A percentile compares a stretch with the other conserved stretches of the same genome.
These are phyloP conservation scores for Martes flavigula DNA, from an alignment of 2,797 vertebrate genomes.

Conservation along the genomic window DNA sequence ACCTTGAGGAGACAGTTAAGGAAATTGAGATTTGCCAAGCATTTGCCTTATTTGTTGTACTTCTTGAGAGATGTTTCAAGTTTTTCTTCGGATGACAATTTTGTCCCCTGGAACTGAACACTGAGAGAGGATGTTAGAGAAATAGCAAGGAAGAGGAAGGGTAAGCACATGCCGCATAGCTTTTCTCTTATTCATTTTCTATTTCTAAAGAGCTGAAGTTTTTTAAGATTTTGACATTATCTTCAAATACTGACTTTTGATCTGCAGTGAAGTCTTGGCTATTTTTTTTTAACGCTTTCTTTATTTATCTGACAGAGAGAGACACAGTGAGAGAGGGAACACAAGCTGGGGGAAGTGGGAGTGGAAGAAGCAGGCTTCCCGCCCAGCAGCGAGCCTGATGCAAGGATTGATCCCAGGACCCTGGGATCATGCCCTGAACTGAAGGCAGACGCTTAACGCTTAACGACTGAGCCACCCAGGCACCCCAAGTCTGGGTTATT, in stretches of 20 bases:
- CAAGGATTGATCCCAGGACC: no score
- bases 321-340: no score
- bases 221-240: background rate
- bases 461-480: no score
- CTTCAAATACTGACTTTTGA: background rate
- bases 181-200: background rate
- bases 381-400: no score
- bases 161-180: background rate
- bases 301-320: no score
- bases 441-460: no score
- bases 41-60: background rate
- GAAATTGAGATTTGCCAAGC: background rate
- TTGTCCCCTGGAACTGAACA: background rate
- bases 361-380: no score
- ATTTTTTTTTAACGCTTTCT: no score
- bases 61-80: background rate
- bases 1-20: slow-evolving; percentile 24
- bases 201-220: background rate
- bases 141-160: background rate
- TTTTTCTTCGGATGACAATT: slow-evolving; percentile 35
- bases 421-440: no score
- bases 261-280: background rate
- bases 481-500: background rate
- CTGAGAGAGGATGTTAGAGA: background rate
- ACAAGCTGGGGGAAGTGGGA: no score